A percentile compares a stretch with the other conserved stretches of the same genome.
These are phyloP conservation scores for Drosophila parthenogenetica DNA, from an alignment of 2,888 invertebrate species.

Conservation along the genomic window DNA sequence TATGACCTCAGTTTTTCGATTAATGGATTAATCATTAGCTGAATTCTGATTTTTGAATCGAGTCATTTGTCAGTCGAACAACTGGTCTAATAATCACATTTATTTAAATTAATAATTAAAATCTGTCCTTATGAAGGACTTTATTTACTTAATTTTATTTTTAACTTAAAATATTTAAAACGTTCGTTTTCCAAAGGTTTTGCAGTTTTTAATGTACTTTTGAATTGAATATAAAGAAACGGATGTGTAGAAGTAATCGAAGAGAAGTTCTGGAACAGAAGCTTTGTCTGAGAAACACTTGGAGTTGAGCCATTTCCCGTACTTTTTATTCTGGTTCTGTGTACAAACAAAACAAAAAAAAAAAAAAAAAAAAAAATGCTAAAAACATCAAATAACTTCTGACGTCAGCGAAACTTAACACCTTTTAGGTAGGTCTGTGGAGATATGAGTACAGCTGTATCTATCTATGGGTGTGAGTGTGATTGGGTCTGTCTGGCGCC, in stretches of 20 bases:
- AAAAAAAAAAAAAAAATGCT: constrained; percentile 3
- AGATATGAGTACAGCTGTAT: constrained; percentile 56
- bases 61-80: constrained; percentile 5
- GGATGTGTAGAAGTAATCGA: background rate
- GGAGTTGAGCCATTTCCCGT: background rate
- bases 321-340: constrained; percentile 19
- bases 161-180: background rate
- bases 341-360: constrained; percentile 8
- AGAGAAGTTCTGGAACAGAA: constrained; percentile 1
- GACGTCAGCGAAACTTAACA: constrained; percentile 73
- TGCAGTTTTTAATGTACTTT: no score
- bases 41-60: constrained; percentile 2
- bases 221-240: background rate
- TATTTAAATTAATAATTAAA: no score
- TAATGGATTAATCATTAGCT: constrained; percentile 9
- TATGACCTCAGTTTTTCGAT: constrained; percentile 11
- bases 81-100: background rate
- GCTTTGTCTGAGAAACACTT: constrained; percentile 4
- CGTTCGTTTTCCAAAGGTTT: no score
- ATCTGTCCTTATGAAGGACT: constrained; percentile 21
- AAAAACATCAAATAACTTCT: constrained; percentile 35
- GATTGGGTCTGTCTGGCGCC: constrained; percentile 31
- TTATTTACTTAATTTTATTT: constrained; percentile 3
- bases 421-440: constrained; percentile 52
- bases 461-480: background rate